These are phyloP conservation scores for Nipponia nippon DNA, from an alignment of 2,113 vertebrate genomes.

Conservation along the genomic window DNA sequence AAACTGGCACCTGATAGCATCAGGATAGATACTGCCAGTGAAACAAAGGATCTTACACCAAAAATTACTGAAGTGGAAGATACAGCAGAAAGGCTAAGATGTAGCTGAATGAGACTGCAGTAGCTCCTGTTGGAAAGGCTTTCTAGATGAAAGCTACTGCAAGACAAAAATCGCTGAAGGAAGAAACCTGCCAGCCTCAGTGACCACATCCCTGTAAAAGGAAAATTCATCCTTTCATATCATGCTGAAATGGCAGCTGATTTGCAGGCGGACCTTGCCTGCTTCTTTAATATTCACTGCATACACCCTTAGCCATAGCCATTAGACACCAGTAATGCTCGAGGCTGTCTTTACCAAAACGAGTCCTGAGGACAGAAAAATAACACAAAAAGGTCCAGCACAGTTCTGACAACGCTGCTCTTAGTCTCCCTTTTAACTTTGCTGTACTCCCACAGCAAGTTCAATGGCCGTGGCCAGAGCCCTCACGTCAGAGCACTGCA, in stretches of 20 bases:
- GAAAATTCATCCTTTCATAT: neutral
- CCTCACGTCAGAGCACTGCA: neutral
- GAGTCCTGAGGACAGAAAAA: neutral
- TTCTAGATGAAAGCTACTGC: neutral
- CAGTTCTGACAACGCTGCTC: neutral
- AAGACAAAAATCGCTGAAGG: neutral
- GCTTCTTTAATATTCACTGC: neutral
- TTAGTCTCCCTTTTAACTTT: neutral
- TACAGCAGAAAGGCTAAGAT: neutral
- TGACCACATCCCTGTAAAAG: neutral
- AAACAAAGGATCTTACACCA: neutral
- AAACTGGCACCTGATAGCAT: neutral
- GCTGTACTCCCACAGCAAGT: neutral
- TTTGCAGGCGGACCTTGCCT: neutral
- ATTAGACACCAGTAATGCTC: neutral
- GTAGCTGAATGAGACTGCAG: neutral
- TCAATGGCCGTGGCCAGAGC: neutral
- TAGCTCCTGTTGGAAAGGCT: neutral
- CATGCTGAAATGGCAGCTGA: neutral
- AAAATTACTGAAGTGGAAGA: neutral
- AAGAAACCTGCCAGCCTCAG: neutral
- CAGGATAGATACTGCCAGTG: neutral
- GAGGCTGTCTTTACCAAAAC: neutral
- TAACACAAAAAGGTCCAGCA: neutral
- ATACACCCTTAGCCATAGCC: neutral